A percentile compares a stretch with the other conserved stretches of the same genome.
Conservation (phyloP, 2,797 vertebrate species). For the Pelobates cultripes region DNA sequence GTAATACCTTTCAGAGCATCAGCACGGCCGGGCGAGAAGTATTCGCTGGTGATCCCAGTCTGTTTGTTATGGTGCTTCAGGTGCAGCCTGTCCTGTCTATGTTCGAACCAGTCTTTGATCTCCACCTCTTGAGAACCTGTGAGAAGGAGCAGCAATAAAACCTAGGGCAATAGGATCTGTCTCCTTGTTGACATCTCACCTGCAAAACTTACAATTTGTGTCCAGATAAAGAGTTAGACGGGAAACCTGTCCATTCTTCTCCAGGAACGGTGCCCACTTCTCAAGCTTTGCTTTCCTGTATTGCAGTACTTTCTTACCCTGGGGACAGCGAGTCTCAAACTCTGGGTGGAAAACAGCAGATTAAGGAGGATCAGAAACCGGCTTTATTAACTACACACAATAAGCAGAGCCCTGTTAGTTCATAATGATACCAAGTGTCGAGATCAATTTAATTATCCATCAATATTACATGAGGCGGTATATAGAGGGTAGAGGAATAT, state of each 20-base stretch:
- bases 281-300: constrained; percentile 82
- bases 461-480: too few species aligned
- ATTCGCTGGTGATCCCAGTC: constrained; percentile 69
- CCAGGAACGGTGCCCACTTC: constrained; percentile 76
- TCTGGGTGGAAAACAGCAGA: constrained; percentile 66
- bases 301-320: constrained; percentile 73
- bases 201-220: constrained; percentile 74
- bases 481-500: too few species aligned
- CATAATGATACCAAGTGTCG: too few species aligned
- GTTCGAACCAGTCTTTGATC: constrained; percentile 81
- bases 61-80: constrained; percentile 72
- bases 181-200: background rate
- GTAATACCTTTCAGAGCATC: constrained; percentile 75
- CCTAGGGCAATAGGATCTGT: background rate
- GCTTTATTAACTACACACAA: too few species aligned
- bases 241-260: constrained; percentile 74
- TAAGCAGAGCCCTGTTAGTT: too few species aligned
- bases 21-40: constrained; percentile 73
- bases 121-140: constrained; percentile 71
- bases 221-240: constrained; percentile 79
- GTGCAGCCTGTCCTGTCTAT: constrained; percentile 80
- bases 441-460: too few species aligned
- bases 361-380: too few species aligned
- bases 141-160: background rate
- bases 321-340: constrained; percentile 76